Evolutionary conservation across 2,797 vertebrate genomes (phyloP).

Genomic region (Malacoraja senta): DNA sequence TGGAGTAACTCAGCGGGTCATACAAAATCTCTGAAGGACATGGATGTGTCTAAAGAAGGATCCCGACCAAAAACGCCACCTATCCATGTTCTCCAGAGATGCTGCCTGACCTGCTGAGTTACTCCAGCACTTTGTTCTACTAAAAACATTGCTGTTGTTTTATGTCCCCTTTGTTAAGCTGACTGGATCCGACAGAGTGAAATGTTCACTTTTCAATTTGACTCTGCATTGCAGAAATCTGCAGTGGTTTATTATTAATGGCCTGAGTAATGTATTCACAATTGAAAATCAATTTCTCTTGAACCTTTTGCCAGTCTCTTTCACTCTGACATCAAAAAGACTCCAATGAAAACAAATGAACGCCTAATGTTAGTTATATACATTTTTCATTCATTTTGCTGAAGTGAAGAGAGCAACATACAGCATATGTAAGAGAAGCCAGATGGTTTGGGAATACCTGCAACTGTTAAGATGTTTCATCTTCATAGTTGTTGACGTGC

Average conservation of each 20-base stretch:
- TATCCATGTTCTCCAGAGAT: no score
- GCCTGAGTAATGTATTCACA: slow-evolving; percentile 9
- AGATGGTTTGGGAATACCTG: background rate
- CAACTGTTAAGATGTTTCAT: background rate
- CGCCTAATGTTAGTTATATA: background rate
- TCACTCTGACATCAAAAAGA: background rate
- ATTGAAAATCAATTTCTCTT: slow-evolving; percentile 2
- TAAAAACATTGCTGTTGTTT: background rate
- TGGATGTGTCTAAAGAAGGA: no score
- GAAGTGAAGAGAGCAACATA: background rate
- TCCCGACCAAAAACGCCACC: no score
- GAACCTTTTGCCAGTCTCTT: background rate
- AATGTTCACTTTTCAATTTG: background rate
- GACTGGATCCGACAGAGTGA: background rate
- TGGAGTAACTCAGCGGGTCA: no score
- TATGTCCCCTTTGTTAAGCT: background rate
- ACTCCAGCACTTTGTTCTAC: no score
- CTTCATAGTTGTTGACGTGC: background rate
- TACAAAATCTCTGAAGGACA: no score
- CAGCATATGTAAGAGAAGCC: background rate
- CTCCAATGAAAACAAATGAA: background rate
- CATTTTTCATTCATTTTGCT: background rate
- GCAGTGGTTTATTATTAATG: background rate
- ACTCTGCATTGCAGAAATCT: background rate
- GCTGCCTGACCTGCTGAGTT: no score